These are phyloP conservation scores for Palaemon carinicauda DNA, from an alignment of 1,140 invertebrate genomes.

Conservation along the genomic window DNA sequence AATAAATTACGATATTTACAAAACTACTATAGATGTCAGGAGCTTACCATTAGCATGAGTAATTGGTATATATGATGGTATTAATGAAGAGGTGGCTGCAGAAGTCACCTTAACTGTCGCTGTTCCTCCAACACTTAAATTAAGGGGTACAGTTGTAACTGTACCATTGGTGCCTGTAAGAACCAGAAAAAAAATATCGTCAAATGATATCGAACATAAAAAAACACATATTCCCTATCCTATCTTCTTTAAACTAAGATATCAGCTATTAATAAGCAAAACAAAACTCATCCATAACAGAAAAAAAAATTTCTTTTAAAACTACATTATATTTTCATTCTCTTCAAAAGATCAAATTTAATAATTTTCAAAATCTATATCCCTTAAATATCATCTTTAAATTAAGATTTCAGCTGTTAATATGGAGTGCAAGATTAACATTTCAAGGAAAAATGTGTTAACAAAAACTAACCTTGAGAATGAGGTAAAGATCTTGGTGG, in stretches of 20 bases:
- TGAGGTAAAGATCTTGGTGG: conserved; percentile 35
- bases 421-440: background rate
- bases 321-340: too few species aligned
- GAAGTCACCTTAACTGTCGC: conserved; percentile 54
- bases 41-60: conserved; percentile 57
- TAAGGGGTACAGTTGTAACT: conserved; percentile 50
- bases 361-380: too few species aligned
- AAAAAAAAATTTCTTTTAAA: too few species aligned
- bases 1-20: background rate
- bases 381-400: too few species aligned
- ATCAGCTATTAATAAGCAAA: too few species aligned
- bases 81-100: conserved; percentile 49
- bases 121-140: conserved; percentile 40
- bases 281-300: too few species aligned
- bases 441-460: too few species aligned
- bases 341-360: too few species aligned
- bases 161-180: conserved; percentile 34
- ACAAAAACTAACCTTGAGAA: conserved; percentile 36
- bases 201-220: background rate
- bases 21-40: conserved; percentile 2
- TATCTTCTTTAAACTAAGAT: too few species aligned
- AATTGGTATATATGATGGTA: conserved; percentile 55
- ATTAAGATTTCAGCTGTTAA: too few species aligned
- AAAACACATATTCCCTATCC: too few species aligned
- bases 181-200: background rate